Percentiles rank a stretch among this genome's conserved stretches.
Evolutionary conservation across 2,113 vertebrate genomes (phyloP).

Genomic region (Mustelus asterias): DNA sequence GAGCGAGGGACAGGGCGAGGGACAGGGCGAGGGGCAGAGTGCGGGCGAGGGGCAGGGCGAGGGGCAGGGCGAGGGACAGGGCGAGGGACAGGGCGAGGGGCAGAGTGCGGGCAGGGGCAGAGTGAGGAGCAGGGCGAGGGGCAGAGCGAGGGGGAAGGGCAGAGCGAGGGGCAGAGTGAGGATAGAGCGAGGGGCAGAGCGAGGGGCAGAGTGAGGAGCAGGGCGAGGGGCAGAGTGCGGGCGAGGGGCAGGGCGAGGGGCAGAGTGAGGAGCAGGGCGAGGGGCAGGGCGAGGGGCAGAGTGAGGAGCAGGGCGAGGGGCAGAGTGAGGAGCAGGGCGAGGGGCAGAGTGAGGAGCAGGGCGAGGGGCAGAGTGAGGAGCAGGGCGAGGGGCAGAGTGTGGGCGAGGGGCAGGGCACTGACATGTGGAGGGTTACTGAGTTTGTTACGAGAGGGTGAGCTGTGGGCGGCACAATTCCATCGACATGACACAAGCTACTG

Average conservation of each 20-base stretch:
- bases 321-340: not conserved
- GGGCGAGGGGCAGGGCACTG: not conserved
- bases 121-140: not conserved
- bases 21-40: too few species aligned
- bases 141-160: not conserved
- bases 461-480: not conserved
- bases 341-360: not conserved
- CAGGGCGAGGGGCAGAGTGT: not conserved
- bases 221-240: rapidly evolving
- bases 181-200: not conserved
- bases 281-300: not conserved
- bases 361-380: not conserved
- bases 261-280: not conserved
- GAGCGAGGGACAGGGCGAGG: not conserved
- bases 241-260: not conserved
- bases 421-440: not conserved
- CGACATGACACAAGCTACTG: not conserved
- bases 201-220: not conserved
- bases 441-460: not conserved
- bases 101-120: not conserved
- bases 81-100: not conserved
- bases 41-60: too few species aligned
- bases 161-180: not conserved
- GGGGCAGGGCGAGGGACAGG: not conserved
- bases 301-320: not conserved